Evolutionary conservation across 2,797 vertebrate genomes (phyloP).

Genomic region (Botia almorhae): DNA sequence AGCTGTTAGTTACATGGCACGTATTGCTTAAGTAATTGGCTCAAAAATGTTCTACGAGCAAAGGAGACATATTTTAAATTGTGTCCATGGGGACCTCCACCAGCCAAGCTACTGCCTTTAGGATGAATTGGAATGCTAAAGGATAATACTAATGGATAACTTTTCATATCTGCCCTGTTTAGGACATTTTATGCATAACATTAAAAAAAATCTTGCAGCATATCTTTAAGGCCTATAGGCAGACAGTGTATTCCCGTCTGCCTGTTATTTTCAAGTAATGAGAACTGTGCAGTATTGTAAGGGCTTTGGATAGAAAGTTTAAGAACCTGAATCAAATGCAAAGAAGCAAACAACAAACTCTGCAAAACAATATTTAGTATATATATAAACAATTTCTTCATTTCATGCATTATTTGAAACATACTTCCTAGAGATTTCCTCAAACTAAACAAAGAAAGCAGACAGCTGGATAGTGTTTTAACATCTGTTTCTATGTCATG

Average conservation of each 20-base stretch:
- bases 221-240: not conserved
- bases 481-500: constrained; percentile 39
- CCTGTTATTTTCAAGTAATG: constrained; percentile 13
- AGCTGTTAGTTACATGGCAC: no score
- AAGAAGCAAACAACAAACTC: constrained; percentile 3
- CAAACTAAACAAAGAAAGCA: constrained; percentile 31
- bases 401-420: constrained; percentile 17
- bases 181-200: not conserved
- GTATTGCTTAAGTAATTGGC: no score
- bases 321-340: not conserved
- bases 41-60: no score
- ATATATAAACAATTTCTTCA: constrained; percentile 8
- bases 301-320: not conserved
- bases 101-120: no score
- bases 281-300: not conserved
- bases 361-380: constrained; percentile 3
- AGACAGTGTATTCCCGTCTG: not conserved
- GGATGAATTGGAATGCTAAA: no score
- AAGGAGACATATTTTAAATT: no score
- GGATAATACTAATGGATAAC: no score
- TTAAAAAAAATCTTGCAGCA: not conserved
- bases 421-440: constrained; percentile 6
- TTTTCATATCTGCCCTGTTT: not conserved
- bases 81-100: no score
- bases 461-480: constrained; percentile 12